These are phyloP conservation scores for Callipepla squamata DNA, from an alignment of 2,113 vertebrate genomes.

Conservation along the genomic window DNA sequence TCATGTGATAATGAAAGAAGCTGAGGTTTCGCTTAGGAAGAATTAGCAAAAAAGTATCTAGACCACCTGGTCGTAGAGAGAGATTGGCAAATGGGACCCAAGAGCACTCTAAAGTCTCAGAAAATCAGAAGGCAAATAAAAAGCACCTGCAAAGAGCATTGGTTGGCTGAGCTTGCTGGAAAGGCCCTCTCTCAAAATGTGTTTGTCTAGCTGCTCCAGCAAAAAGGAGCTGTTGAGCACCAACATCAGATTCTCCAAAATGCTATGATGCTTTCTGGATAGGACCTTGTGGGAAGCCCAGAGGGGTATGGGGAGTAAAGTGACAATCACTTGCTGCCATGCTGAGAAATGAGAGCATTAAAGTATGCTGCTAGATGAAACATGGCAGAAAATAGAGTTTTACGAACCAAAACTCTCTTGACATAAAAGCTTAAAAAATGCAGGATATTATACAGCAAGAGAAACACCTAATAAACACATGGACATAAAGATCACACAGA, in stretches of 20 bases:
- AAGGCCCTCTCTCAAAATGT: not conserved
- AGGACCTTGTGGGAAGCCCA: not conserved
- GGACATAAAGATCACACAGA: not conserved
- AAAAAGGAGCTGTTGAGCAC: not conserved
- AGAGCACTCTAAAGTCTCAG: not conserved
- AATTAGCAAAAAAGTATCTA: constrained; percentile 21
- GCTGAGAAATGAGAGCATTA: not conserved
- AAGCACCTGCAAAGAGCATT: constrained; percentile 32
- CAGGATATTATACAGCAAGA: not conserved
- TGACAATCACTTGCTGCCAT: not conserved
- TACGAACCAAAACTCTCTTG: not conserved
- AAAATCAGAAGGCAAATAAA: constrained; percentile 30
- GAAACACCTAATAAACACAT: not conserved
- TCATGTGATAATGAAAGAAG: not conserved
- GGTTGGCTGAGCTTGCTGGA: not conserved
- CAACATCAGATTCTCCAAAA: not conserved
- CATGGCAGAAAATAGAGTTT: not conserved
- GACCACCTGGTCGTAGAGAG: not conserved
- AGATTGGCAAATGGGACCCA: constrained; percentile 22
- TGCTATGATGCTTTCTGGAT: not conserved
- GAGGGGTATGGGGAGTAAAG: not conserved
- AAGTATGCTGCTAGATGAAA: fast-evolving
- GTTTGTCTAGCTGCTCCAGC: not conserved
- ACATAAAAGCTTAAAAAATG: not conserved
- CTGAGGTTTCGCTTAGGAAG: not conserved